Evolutionary conservation across 2,797 vertebrate genomes (phyloP), one percentile per base, ranked within the genome.

Genomic region (Enteromius trimaculatus): DNA sequence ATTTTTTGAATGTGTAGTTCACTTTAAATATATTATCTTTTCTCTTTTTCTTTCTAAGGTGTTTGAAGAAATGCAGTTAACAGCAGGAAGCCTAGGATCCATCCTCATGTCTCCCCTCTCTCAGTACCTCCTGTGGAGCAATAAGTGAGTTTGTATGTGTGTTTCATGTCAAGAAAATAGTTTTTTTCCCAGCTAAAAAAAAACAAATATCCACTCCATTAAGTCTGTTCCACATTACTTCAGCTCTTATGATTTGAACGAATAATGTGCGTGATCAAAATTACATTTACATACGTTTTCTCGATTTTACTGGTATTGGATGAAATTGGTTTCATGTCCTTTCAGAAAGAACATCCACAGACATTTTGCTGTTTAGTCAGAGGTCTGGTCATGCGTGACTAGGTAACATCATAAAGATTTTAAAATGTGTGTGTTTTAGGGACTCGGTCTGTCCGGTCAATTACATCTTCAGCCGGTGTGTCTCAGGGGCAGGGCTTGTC

Each of bases 91-190:
- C 8, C 49, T 87, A 19, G 82, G 90, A 53, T 89, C 90, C 71
- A 93, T 95, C 71, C 87, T 94, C 81, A 93, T 94, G 93, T 91
- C 94, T 49, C 93, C 92, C 83, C 92, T 93, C 85, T 94, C 92
- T 39, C 88, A 92, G 44, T 91, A 94, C 85, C 90, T 84, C 87
- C 87, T 93, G 70, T 87, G 87, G n/a, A 92, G 91, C 44, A 93
- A 92, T 87, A 92, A 92, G 93, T 94, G 58, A 82, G 84, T 81
- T 53, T 64, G 51, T 14, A 58, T 58, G 42, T 3, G 7, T 71
- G 34, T 49, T 64, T 29, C 34, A 29, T 51, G n/a, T 17, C 1
- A 31, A n/a, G 68, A n/a, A 51, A 19, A 26, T 19, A 6, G 1
- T 31, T 79, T 62, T 53, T 39, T 68, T 7, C 34, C 4, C 9